Evolutionary conservation across 2,113 vertebrate species (phyloP).

Genomic region (Siniperca chuatsi): DNA sequence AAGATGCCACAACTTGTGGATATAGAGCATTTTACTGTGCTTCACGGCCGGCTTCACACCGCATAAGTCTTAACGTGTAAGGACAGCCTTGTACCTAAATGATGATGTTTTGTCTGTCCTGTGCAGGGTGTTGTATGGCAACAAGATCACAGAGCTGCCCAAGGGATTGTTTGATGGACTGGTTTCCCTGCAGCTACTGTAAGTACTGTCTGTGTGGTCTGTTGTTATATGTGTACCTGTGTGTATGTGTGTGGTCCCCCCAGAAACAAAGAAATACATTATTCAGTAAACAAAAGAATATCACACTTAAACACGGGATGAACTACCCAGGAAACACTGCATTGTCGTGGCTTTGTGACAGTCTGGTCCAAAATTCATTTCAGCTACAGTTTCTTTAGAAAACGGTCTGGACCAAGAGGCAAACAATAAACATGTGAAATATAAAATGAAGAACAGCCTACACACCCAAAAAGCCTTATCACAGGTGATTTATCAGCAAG

Average conservation of each 20-base stretch:
- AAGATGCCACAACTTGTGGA: not conserved
- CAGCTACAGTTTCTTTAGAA: not conserved
- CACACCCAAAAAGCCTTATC: not conserved
- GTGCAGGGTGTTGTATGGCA: conserved; percentile 95
- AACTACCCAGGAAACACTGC: not conserved
- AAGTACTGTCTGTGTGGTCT: conserved; percentile 83
- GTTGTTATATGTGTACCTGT: conserved; percentile 14
- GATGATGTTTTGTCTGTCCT: conserved; percentile 51
- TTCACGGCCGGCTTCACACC: not conserved
- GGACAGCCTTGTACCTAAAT: conserved; percentile 12
- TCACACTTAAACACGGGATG: not conserved
- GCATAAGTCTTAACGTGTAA: not conserved
- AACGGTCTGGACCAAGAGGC: not conserved
- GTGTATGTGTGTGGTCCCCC: not conserved
- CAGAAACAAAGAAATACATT: conserved; percentile 17
- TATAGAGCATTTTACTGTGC: not conserved
- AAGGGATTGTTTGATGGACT: conserved; percentile 98
- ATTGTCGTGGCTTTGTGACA: not conserved
- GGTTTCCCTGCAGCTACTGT: conserved; percentile 97
- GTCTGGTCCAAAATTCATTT: not conserved
- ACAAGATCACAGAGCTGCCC: conserved; percentile 98
- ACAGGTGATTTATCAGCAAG: not conserved
- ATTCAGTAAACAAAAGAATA: conserved; percentile 6
- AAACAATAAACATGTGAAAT: not conserved
- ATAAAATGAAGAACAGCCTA: not conserved